A percentile compares a stretch with the other conserved stretches of the same genome.
These are phyloP conservation scores for Botrylloides violaceus DNA, from an alignment of 23 tunicate species.

Conservation along the genomic window DNA sequence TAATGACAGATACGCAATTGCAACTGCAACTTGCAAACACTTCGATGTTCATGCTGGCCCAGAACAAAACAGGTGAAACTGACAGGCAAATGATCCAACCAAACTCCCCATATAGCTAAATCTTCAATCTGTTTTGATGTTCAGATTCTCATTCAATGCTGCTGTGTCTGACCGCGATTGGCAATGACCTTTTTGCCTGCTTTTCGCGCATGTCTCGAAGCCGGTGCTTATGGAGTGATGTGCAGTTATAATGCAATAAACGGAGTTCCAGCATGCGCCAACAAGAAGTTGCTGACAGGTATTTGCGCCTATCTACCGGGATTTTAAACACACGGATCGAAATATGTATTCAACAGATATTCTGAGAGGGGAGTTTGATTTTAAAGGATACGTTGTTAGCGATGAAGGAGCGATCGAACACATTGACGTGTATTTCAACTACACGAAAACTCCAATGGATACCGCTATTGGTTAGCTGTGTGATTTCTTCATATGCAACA, in stretches of 20 bases:
- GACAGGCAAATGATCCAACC: too few relatives aligned
- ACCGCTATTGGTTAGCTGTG: conserved; percentile 75
- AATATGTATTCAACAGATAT: conserved; percentile 44
- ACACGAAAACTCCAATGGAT: conserved; percentile 43
- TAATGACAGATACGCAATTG: conserved; percentile 32
- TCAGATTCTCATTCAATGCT: conserved; percentile 61
- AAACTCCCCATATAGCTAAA: background rate
- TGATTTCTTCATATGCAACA: too few relatives aligned
- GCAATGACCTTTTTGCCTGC: conserved; percentile 62
- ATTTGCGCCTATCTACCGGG: background rate
- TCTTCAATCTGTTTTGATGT: background rate
- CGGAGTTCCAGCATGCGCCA: conserved; percentile 91
- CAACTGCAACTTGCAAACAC: conserved; percentile 83
- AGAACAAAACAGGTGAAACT: conserved; percentile 24
- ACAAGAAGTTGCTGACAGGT: conserved; percentile 35
- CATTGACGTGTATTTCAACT: conserved; percentile 51
- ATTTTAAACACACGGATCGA: background rate
- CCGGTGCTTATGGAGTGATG: conserved; percentile 77
- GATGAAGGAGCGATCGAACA: conserved; percentile 91
- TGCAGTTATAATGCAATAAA: conserved; percentile 96
- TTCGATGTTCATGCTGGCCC: conserved; percentile 88
- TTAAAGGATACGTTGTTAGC: conserved; percentile 76
- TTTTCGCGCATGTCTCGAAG: conserved; percentile 53
- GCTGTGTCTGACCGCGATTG: conserved; percentile 45
- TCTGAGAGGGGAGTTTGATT: conserved; percentile 50